These are phyloP conservation scores for Chrysocyon brachyurus DNA, from an alignment of 2,797 vertebrate genomes.

Conservation along the genomic window DNA sequence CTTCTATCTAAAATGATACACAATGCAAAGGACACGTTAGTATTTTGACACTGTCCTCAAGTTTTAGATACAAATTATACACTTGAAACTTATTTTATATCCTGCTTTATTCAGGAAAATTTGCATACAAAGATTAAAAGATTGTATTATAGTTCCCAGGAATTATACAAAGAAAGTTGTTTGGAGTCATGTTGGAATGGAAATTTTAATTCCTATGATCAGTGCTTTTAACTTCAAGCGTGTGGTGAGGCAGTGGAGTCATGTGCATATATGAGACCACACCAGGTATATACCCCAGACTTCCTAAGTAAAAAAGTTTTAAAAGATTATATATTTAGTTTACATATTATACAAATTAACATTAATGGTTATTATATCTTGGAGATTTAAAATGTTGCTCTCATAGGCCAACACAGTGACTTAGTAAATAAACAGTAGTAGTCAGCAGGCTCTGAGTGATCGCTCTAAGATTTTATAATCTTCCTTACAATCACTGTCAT, in stretches of 20 bases:
- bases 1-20: slow-evolving; percentile 25
- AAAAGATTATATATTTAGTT: background rate
- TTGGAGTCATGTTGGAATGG: background rate
- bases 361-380: background rate
- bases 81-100: background rate
- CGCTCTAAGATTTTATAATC: background rate
- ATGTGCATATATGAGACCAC: background rate
- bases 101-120: background rate
- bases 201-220: background rate
- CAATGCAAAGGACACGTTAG: slow-evolving; percentile 32
- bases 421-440: background rate
- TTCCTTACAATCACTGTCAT: background rate
- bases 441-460: background rate
- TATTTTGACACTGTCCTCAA: slow-evolving; percentile 5
- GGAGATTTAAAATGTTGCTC: background rate
- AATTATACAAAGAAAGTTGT: background rate
- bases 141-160: background rate
- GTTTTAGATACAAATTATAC: slow-evolving; percentile 16
- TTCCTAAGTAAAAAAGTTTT: background rate
- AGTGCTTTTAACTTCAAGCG: background rate
- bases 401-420: background rate
- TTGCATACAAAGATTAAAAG: background rate
- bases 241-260: background rate
- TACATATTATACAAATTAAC: background rate
- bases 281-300: background rate